Evolutionary conservation across 2,888 invertebrate species (phyloP).

Genomic region (Lasioglossum leucozonium): DNA sequence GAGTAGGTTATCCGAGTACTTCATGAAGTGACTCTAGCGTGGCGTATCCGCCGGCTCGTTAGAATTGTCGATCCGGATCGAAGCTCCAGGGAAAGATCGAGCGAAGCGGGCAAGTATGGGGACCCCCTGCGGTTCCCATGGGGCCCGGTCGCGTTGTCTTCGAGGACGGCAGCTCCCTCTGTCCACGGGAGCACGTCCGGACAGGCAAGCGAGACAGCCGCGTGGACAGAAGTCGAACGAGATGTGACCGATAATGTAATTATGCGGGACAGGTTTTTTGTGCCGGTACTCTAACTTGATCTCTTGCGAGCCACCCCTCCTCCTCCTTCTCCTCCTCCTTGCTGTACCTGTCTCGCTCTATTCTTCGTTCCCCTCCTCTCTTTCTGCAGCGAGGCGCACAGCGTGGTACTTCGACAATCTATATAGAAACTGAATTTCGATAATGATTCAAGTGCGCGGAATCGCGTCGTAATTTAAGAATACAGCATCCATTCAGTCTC

Average conservation of each 20-base stretch:
- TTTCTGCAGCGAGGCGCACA: neutral
- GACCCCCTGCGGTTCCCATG: constrained; percentile 50
- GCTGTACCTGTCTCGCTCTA: constrained; percentile 25
- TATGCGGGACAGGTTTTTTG: constrained; percentile 81
- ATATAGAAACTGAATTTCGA: neutral
- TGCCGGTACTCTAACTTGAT: constrained; percentile 68
- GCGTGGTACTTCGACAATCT: neutral
- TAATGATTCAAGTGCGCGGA: neutral
- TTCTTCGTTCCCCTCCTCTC: constrained; percentile 20
- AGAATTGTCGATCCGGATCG: constrained; percentile 6
- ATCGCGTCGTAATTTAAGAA: no score
- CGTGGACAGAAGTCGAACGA: constrained; percentile 77
- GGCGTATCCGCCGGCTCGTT: constrained; percentile 18
- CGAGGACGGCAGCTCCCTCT: constrained; percentile 24
- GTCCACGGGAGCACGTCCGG: constrained; percentile 41
- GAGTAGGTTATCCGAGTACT: neutral
- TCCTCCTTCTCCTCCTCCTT: neutral
- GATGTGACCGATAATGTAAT: constrained; percentile 81
- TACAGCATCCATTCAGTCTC: no score
- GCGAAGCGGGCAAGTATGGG: constrained; percentile 26
- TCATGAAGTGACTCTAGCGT: neutral
- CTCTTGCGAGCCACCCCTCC: constrained; percentile 48
- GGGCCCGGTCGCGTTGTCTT: constrained; percentile 37
- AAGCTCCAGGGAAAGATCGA: constrained; percentile 14
- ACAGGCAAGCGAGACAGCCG: constrained; percentile 35